phyloP scores from a whole-genome alignment of 2,797 vertebrate species.

The Nannoperca obscura region DNA sequence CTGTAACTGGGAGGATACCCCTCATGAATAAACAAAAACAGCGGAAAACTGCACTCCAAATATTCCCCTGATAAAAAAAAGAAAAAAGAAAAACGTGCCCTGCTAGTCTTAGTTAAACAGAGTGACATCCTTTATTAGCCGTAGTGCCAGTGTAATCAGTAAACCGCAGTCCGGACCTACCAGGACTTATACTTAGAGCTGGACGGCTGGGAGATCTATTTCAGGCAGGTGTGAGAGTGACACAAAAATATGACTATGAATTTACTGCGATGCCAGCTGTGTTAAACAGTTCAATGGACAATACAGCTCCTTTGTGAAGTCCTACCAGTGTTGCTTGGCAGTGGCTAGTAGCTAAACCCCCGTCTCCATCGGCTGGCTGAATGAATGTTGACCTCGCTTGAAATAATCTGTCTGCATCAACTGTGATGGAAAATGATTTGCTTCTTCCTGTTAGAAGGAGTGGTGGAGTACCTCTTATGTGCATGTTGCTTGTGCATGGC shows the following conservation, averaged over 20 bases:
- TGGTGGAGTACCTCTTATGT: background rate
- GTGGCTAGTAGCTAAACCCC: conserved; percentile 15
- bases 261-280: conserved; percentile 31
- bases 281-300: conserved; percentile 46
- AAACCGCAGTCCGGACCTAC: conserved; percentile 62
- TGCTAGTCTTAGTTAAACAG: conserved; percentile 61
- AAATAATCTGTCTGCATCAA: conserved; percentile 50
- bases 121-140: conserved; percentile 72
- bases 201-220: conserved; percentile 65
- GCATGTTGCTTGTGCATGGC: background rate
- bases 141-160: conserved; percentile 48
- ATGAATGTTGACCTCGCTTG: conserved; percentile 40
- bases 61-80: conserved; percentile 78
- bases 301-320: conserved; percentile 53
- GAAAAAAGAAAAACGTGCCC: conserved; percentile 26
- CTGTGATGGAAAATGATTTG: conserved; percentile 41
- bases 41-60: conserved; percentile 87
- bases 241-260: conserved; percentile 52
- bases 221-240: conserved; percentile 67
- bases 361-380: conserved; percentile 25
- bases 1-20: conserved; percentile 72
- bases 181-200: conserved; percentile 54
- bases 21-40: conserved; percentile 83
- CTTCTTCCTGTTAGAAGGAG: conserved; percentile 10
- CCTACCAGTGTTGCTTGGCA: conserved; percentile 42